These are phyloP conservation scores for Oenanthe melanoleuca DNA, from an alignment of 2,113 vertebrate species.

Conservation along the genomic window DNA sequence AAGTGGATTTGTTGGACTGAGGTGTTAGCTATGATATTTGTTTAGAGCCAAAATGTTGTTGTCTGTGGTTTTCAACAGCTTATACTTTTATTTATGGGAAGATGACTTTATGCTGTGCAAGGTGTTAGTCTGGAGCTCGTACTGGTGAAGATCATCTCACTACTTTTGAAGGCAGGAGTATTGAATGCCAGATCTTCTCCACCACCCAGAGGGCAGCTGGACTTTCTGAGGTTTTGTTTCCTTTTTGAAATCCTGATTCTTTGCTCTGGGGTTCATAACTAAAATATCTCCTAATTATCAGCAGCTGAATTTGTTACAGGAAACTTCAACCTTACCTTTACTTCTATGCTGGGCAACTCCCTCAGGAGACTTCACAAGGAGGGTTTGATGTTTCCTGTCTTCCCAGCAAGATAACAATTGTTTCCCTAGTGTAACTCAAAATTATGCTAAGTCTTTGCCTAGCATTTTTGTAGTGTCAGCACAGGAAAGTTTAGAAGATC, in stretches of 20 bases:
- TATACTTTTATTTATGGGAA: background rate
- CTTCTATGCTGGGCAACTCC: background rate
- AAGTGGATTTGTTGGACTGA: background rate
- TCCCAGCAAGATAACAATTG: background rate
- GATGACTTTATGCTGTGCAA: background rate
- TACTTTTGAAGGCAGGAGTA: background rate
- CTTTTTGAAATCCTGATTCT: background rate
- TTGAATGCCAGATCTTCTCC: background rate
- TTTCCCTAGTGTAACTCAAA: background rate
- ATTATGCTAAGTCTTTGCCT: background rate
- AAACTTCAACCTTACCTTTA: background rate
- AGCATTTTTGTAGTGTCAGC: background rate
- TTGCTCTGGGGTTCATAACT: background rate
- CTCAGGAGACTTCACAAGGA: background rate
- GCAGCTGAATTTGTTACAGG: background rate
- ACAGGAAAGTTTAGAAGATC: background rate
- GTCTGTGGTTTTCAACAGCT: background rate
- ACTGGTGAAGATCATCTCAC: background rate
- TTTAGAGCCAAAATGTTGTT: conserved; percentile 7
- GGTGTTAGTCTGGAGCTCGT: background rate
- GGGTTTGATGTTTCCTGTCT: background rate
- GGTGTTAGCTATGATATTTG: background rate
- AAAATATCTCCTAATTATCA: background rate
- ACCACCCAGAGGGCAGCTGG: background rate
- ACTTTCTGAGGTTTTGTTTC: background rate